Base-by-base conservation (phyloP, 2,113 vertebrate genomes). In the Solenodon paradoxus region DNA sequence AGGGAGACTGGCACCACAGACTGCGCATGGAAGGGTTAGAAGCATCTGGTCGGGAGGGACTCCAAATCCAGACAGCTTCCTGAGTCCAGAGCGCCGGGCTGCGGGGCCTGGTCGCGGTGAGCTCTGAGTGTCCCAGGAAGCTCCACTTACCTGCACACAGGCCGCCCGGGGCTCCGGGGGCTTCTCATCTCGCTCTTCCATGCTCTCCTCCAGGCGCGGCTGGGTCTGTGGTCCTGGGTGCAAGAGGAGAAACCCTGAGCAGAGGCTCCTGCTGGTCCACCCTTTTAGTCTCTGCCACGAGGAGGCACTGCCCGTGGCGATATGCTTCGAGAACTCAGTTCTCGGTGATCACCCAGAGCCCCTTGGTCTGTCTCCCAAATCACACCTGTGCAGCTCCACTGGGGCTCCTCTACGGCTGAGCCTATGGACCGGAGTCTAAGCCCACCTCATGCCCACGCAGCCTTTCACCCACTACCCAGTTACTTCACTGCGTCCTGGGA, bases 141-240 rank as follows among this genome's bases (percentile, higher is more conserved):
- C 59, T 55, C 47, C 49, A 92, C 96, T 96, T 42, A 97, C 97
- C 93, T 91, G 94, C 0, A 0, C 0, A 4, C 35, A 40, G 55
- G 77, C 78, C 81, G 72, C 75, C 12, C 38, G 68, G 55, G 96
- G 22, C 12, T 9, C 84, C 1, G 5, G 88, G 28, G 80, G 80
- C 84, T 92, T 95, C 28, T 94, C 90, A 19, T 92, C 95, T 61
- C 0, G 71, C 30, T 49, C 81, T 11, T 96, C 96, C 96, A 97
- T 96, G 84, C 57, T 94, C 53, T 77, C 69, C 49, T 92, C 59
- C 72, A 38, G 35, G 35, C 16, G 28, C 0, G 2, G 71, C 68
- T 57, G 32, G 42, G 38, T 26, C 28, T 75, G 32, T 61, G 47
- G 55, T 61, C 77, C 47, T 20, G 63, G 38, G 59, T 92, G 78